Conservation (phyloP, 2,797 vertebrate genomes). For the Sebastes taczanowskii region DNA sequence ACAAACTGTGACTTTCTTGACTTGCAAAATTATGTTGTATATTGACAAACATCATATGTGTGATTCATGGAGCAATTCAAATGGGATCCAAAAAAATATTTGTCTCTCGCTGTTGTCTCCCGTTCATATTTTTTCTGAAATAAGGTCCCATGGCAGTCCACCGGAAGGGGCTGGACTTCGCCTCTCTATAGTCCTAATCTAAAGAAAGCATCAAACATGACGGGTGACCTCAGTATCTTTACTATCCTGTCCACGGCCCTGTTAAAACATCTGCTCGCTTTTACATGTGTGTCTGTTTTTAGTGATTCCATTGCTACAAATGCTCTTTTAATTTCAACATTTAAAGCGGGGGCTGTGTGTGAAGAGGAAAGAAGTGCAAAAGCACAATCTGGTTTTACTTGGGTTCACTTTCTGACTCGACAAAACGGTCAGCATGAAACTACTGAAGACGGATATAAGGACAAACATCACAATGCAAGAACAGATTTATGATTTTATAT, state of each 20-base stretch:
- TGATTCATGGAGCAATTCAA: no score
- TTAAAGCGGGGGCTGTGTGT: not conserved
- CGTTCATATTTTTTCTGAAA: no score
- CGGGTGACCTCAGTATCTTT: not conserved
- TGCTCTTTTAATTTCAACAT: not conserved
- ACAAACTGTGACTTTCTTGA: no score
- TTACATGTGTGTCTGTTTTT: conserved; percentile 2
- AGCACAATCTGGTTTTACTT: conserved; percentile 3
- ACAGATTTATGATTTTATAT: not conserved
- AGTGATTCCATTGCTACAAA: not conserved
- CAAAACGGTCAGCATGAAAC: not conserved
- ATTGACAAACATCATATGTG: no score
- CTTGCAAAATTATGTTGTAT: no score
- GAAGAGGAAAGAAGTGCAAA: not conserved
- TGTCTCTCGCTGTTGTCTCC: no score
- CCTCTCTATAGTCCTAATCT: not conserved
- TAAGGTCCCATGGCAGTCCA: no score
- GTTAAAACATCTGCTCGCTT: not conserved
- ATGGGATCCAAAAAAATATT: no score
- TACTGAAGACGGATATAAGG: conserved; percentile 27
- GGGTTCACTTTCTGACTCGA: not conserved
- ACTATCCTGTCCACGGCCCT: not conserved
- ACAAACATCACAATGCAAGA: conserved; percentile 25
- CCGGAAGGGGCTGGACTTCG: no score
- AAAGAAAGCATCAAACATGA: not conserved